These are phyloP conservation scores for Zygogramma bicolorata DNA, from an alignment of 2,888 invertebrate species.

Conservation along the genomic window DNA sequence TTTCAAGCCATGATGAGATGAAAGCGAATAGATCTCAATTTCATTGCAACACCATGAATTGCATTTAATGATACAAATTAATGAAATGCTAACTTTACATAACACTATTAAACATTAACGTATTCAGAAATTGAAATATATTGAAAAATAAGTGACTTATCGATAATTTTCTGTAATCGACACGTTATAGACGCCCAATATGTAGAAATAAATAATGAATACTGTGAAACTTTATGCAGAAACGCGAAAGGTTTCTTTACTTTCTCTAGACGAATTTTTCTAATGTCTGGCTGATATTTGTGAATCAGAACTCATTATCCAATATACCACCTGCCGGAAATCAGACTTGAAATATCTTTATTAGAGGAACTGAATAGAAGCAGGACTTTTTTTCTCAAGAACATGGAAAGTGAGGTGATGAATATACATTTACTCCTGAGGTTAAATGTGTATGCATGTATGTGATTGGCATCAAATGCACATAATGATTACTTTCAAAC, in stretches of 20 bases:
- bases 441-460: no score
- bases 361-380: no score
- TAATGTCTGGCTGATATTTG: neutral
- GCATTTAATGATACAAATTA: neutral
- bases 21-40: neutral
- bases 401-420: no score
- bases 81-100: neutral
- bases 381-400: no score
- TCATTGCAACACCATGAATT: neutral
- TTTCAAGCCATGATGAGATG: neutral
- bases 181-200: neutral
- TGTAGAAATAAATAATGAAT: slow-evolving; percentile 7
- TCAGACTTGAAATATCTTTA: neutral
- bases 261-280: slow-evolving; percentile 7
- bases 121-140: neutral
- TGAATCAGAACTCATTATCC: neutral
- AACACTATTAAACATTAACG: neutral
- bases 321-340: neutral
- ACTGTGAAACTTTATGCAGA: neutral
- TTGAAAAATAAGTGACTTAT: neutral
- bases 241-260: neutral
- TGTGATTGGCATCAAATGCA: no score
- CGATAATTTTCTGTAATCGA: slow-evolving; percentile 8
- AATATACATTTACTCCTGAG: no score
- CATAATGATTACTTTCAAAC: no score